A percentile compares a stretch with the other conserved stretches of the same genome.
These are phyloP conservation scores for Drosophila auraria DNA, from an alignment of 1,140 invertebrate genomes.

Conservation along the genomic window DNA sequence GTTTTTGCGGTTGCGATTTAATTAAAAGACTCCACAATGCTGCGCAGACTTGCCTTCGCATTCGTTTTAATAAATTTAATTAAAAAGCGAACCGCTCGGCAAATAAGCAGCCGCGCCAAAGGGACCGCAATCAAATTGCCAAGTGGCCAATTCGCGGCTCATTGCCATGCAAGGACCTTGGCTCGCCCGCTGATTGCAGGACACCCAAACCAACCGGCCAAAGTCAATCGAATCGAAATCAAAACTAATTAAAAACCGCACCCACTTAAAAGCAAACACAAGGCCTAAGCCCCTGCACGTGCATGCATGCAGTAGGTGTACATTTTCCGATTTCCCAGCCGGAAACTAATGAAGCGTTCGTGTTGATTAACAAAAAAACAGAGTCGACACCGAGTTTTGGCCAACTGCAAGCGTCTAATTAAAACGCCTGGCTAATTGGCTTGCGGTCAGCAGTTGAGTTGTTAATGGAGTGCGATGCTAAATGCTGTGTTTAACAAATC, in stretches of 20 bases:
- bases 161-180: constrained; percentile 58
- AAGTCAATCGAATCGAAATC: constrained; percentile 27
- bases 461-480: constrained; percentile 13
- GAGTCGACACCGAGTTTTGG: constrained; percentile 18
- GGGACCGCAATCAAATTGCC: constrained; percentile 64
- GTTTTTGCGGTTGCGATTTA: constrained; percentile 50
- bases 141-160: constrained; percentile 49
- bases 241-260: constrained; percentile 73
- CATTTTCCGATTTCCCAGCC: background rate
- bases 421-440: constrained; percentile 53
- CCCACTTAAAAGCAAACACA: constrained; percentile 25
- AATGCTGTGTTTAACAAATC: background rate
- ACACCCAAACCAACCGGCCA: background rate
- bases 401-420: constrained; percentile 50
- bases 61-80: constrained; percentile 69
- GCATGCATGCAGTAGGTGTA: constrained; percentile 1
- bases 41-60: constrained; percentile 23
- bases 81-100: constrained; percentile 29
- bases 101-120: constrained; percentile 57
- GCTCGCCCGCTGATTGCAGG: constrained; percentile 43
- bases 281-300: constrained; percentile 14
- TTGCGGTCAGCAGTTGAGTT: constrained; percentile 31
- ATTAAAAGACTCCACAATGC: constrained; percentile 43
- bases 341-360: constrained; percentile 36
- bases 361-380: constrained; percentile 49